Conservation (phyloP, 2,797 vertebrate genomes). For the Pipistrellus pipistrellus region DNA sequence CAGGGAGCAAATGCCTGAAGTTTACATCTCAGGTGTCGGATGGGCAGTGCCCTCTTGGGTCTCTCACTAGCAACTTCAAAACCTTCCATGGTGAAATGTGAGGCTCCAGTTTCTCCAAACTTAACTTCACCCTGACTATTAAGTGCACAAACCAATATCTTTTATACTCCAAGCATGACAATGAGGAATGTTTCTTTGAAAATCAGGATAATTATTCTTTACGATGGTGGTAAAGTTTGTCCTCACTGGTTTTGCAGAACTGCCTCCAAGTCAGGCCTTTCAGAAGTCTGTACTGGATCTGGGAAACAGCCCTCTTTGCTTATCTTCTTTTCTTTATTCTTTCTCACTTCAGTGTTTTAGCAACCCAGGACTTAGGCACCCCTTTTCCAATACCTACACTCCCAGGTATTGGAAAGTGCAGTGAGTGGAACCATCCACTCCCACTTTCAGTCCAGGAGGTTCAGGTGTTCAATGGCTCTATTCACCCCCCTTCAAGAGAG, state of each 20-base stretch:
- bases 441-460: background rate
- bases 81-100: fast-evolving
- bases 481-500: background rate
- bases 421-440: background rate
- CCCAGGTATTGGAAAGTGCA: background rate
- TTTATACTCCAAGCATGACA: background rate
- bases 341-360: background rate
- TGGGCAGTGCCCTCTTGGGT: background rate
- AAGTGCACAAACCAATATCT: background rate
- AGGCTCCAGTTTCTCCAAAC: background rate
- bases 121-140: background rate
- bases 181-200: background rate
- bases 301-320: background rate
- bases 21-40: background rate
- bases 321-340: background rate
- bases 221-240: background rate
- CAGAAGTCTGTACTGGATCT: background rate
- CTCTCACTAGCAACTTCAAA: background rate
- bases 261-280: background rate
- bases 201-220: background rate
- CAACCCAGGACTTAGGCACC: background rate
- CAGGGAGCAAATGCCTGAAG: background rate
- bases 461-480: too few relatives aligned
- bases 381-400: too few relatives aligned
- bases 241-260: background rate